A percentile compares a stretch with the other conserved stretches of the same genome.
Conservation (phyloP, 2,797 vertebrate genomes). For the Caiman crocodilus region DNA sequence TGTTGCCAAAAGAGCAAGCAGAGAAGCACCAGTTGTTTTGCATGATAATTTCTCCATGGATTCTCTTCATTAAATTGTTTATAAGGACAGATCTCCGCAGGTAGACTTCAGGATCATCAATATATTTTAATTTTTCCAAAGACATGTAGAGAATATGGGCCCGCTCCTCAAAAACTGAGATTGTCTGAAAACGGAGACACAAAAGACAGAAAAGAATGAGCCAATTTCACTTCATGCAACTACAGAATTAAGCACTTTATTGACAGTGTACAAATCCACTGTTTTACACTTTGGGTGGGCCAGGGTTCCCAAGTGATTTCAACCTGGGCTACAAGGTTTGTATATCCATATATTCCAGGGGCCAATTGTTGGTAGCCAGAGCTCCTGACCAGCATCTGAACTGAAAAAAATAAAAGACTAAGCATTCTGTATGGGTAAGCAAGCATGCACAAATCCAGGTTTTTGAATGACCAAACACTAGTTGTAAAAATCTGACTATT, state of each 20-base stretch:
- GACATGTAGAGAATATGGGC: slow-evolving; percentile 95
- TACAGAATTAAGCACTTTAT: neutral
- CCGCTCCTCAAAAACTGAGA: slow-evolving; percentile 92
- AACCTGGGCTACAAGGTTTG: neutral
- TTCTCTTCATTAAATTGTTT: slow-evolving; percentile 94
- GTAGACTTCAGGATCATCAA: slow-evolving; percentile 95
- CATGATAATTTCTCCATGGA: slow-evolving; percentile 93
- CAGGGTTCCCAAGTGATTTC: neutral
- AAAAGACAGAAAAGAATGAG: slow-evolving; percentile 24
- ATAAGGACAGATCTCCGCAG: slow-evolving; percentile 95
- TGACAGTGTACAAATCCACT: neutral
- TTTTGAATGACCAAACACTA: neutral
- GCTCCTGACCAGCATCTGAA: neutral
- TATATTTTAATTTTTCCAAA: slow-evolving; percentile 95
- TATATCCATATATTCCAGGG: neutral
- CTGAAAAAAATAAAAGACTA: neutral
- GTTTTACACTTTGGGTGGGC: neutral
- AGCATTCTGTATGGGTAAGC: neutral
- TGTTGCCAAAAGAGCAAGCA: slow-evolving; percentile 77
- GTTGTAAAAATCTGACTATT: slow-evolving; percentile 20
- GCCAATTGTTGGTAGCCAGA: neutral
- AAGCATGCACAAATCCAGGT: neutral
- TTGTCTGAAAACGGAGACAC: slow-evolving; percentile 80
- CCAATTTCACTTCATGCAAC: neutral
- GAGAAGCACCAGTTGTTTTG: slow-evolving; percentile 97